Evolutionary conservation across 1,140 invertebrate species (phyloP), one percentile per base, ranked within the genome.

Genomic region (Papilio dardanus): DNA sequence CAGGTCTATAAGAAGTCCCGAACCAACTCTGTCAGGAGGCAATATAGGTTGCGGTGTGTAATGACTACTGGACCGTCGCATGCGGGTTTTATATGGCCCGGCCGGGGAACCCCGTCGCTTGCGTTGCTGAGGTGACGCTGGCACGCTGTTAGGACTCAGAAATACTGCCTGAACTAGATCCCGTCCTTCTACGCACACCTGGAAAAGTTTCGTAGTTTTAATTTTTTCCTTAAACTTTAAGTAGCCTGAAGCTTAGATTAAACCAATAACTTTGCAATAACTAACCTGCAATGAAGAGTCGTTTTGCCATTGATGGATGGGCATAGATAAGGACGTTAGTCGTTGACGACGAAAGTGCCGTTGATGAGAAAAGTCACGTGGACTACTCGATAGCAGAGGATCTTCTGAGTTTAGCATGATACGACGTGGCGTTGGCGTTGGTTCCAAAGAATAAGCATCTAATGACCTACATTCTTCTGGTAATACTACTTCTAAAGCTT

Each of bases 1-100:
- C 14, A 92, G 85, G 81, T 94, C 94, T 79, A 96, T 96, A 85
- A 98, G 98, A 0, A 99, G 92, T 0, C 98, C 98, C 0, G 96
- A 95, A 5, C 97, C 98, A 82, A 96, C 96, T 80, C 98, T 95
- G 65, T 97, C 96, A 0, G 98, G 98, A 87, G 97, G 97, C 14
- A 99, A 92, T 82, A 99, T 98, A 0, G 98, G 98, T 35, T 97
- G 97, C 2, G 98, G 98, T 0, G 98, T 99, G 86, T 98, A 96
- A 14, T 96, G 95, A 35, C 87, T 87, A 3, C 88, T 81, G 0
- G 85, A 88, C 35, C 94, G 94, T 54, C 92, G 83, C 88, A 93
- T 91, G 30, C 89, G 86, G 12, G 93, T 88, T 66, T 92, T 78
- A 80, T 93, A 87, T 76, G 94, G 87, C 77, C 88, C 85, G 74